Conservation (phyloP, 2,888 invertebrate genomes). For the Chymomyza caudatula region DNA sequence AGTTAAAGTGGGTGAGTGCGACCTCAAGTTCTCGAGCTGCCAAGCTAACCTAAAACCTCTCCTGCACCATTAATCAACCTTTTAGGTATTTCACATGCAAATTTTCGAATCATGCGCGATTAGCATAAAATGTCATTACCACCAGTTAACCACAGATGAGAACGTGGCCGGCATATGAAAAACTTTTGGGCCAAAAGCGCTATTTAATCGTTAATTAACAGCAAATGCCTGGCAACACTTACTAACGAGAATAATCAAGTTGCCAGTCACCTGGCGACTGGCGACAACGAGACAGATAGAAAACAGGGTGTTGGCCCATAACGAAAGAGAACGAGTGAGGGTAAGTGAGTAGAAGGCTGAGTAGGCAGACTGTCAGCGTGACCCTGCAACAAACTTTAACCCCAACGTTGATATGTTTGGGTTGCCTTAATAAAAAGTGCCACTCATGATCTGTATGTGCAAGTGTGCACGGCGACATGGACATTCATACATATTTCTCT, state of each 20-base stretch:
- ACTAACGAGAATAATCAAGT: not conserved
- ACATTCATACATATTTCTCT: constrained; percentile 40
- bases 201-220: constrained; percentile 52
- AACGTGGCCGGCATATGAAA: not conserved
- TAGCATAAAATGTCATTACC: constrained; percentile 32
- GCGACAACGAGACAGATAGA: not conserved
- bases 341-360: not conserved
- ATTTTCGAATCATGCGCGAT: constrained; percentile 25
- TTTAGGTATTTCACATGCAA: not conserved
- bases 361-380: constrained; percentile 7
- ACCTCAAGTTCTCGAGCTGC: not conserved
- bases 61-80: constrained; percentile 6
- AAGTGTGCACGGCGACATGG: constrained; percentile 23
- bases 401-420: constrained; percentile 11
- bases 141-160: constrained; percentile 1
- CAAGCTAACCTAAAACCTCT: constrained; percentile 4
- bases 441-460: constrained; percentile 23
- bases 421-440: constrained; percentile 30
- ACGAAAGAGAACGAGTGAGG: not conserved
- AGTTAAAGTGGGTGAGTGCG: constrained; percentile 15
- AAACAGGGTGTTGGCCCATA: too few species aligned
- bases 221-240: constrained; percentile 12
- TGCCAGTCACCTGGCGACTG: not conserved
- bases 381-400: constrained; percentile 59
- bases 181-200: constrained; percentile 11